Evolutionary conservation across 1,140 invertebrate genomes (phyloP).

Genomic region (Rhynchophorus ferrugineus): DNA sequence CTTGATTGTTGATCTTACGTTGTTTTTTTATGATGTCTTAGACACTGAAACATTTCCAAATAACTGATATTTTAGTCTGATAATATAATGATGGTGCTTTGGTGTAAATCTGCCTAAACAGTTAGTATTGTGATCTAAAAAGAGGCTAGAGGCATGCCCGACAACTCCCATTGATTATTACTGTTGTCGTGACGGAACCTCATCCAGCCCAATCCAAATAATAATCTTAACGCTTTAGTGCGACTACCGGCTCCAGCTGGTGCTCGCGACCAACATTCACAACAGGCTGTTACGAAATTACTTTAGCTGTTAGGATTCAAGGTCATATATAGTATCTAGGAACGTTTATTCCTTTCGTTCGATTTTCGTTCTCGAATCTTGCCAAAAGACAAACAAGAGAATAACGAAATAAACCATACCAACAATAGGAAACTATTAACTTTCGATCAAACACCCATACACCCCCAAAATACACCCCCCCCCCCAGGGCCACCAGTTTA

Average conservation of each 20-base stretch:
- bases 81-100: not conserved
- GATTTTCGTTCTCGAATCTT: not conserved
- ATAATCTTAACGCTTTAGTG: constrained; percentile 44
- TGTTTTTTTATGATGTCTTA: too few species aligned
- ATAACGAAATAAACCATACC: constrained; percentile 8
- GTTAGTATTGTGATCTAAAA: constrained; percentile 18
- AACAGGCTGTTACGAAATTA: constrained; percentile 42
- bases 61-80: not conserved
- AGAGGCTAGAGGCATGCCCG: constrained; percentile 1
- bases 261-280: constrained; percentile 31
- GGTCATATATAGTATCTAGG: constrained; percentile 33
- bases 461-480: not conserved
- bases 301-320: constrained; percentile 36
- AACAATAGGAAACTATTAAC: not conserved
- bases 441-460: too few species aligned
- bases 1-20: too few species aligned
- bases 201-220: constrained; percentile 21
- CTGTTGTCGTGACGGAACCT: not conserved
- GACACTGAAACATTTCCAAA: too few species aligned
- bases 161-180: not conserved
- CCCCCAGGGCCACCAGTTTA: constrained; percentile 2
- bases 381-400: not conserved
- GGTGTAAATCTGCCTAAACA: constrained; percentile 11
- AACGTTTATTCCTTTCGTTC: constrained; percentile 12
- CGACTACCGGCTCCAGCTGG: constrained; percentile 12